Evolutionary conservation across 2,113 vertebrate species (phyloP).

Genomic region (Gallinago jamesoni): DNA sequence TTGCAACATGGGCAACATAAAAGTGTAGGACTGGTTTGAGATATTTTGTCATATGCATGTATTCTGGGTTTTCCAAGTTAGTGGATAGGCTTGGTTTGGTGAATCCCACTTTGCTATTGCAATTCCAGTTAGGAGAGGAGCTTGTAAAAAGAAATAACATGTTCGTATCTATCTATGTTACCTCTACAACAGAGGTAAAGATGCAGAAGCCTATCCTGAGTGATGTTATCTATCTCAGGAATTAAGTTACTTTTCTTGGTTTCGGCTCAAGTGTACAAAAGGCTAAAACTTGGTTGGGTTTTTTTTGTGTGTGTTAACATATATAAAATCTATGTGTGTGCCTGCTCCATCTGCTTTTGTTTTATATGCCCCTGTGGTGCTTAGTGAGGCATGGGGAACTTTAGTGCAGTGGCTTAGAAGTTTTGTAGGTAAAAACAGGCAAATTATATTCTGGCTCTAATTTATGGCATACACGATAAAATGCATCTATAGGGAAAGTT

Average conservation of each 20-base stretch:
- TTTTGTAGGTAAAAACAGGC: not conserved
- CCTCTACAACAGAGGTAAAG: not conserved
- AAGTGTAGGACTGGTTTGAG: not conserved
- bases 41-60: not conserved
- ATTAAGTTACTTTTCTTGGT: not conserved
- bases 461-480: not conserved
- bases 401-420: conserved; percentile 44
- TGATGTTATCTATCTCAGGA: not conserved
- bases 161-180: not conserved
- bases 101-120: not conserved
- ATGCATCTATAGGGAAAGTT: not conserved
- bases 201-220: not conserved
- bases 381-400: conserved; percentile 26
- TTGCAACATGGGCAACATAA: rapidly evolving
- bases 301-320: not conserved
- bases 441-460: not conserved
- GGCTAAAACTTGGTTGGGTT: not conserved
- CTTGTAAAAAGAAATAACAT: not conserved
- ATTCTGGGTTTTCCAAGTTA: not conserved
- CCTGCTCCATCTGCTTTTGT: conserved; percentile 33
- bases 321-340: not conserved
- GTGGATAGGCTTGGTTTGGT: not conserved
- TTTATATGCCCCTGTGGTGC: conserved; percentile 15
- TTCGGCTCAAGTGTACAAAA: not conserved
- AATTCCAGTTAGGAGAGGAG: not conserved